Percentiles rank a stretch among this genome's conserved stretches.
Evolutionary conservation across 2,113 vertebrate genomes (phyloP).

Genomic region (Rhinopomastus cyanomelas): DNA sequence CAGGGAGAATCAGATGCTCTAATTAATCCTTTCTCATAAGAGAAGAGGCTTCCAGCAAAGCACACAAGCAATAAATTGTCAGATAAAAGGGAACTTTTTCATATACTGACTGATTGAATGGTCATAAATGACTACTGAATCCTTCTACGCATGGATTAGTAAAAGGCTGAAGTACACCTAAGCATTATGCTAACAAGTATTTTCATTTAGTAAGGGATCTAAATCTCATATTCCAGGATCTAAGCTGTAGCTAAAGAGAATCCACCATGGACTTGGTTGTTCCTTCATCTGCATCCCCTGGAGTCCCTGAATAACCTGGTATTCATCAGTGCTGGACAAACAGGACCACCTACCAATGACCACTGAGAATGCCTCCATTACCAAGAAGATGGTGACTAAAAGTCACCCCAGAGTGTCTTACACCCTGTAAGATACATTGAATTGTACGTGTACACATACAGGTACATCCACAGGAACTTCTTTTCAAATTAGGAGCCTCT

Average conservation of each 20-base stretch:
- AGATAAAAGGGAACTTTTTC: neutral
- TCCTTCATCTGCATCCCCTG: conserved; percentile 6
- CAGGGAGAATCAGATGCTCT: neutral
- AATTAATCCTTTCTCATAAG: neutral
- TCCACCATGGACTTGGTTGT: neutral
- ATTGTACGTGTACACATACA: neutral
- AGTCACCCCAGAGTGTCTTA: neutral
- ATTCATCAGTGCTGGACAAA: neutral
- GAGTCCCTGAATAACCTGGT: neutral
- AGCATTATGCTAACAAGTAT: neutral
- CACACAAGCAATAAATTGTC: neutral
- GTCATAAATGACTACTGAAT: neutral
- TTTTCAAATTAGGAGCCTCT: neutral
- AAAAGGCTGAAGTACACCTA: neutral
- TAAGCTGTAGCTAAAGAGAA: neutral
- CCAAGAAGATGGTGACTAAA: neutral
- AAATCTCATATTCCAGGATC: neutral
- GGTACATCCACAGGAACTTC: neutral
- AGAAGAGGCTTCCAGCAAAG: neutral
- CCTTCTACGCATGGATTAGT: neutral
- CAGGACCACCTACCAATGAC: neutral
- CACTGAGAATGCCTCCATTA: conserved; percentile 38
- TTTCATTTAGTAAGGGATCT: neutral
- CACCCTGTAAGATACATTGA: neutral
- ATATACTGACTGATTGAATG: neutral